A percentile compares a stretch with the other conserved stretches of the same genome.
phyloP scores from a whole-genome alignment of 2,888 invertebrate genomes.

The Nomada ruficornis region DNA sequence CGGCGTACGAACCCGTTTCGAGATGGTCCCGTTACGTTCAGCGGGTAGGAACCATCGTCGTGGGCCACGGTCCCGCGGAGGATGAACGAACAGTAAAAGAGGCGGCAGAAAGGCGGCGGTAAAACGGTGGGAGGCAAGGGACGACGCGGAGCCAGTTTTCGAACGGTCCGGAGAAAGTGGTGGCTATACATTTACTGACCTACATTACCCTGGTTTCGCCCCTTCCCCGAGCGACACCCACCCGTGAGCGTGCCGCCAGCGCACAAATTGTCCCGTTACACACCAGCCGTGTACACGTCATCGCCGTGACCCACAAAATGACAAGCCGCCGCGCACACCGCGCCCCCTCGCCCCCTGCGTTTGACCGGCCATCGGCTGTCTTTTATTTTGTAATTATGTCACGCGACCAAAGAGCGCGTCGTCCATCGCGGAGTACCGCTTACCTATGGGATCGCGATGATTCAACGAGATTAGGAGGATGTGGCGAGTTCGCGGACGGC shows the following conservation, averaged over 20 bases:
- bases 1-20: conserved; percentile 72
- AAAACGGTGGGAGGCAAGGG: conserved; percentile 3
- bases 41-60: conserved; percentile 58
- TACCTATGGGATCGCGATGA: too few species aligned
- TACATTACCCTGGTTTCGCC: conserved; percentile 79
- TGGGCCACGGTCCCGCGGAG: conserved; percentile 25
- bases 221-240: conserved; percentile 62
- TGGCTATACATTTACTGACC: conserved; percentile 82
- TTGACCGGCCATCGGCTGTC: conserved; percentile 1
- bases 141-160: conserved; percentile 79
- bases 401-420: conserved; percentile 28
- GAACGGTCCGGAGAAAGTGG: conserved; percentile 83
- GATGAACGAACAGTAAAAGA: conserved; percentile 34
- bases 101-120: conserved; percentile 8
- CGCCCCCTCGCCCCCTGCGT: neutral
- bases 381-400: conserved; percentile 68
- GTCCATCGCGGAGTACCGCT: neutral
- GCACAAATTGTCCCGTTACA: conserved; percentile 76
- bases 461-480: too few species aligned
- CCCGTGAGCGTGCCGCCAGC: conserved; percentile 66
- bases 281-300: conserved; percentile 70
- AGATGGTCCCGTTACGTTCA: conserved; percentile 77
- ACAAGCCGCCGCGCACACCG: conserved; percentile 44
- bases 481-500: too few species aligned
- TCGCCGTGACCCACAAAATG: conserved; percentile 75